These are phyloP conservation scores for Enteromius radiatus DNA, from an alignment of 2,797 vertebrate species.

Conservation along the genomic window DNA sequence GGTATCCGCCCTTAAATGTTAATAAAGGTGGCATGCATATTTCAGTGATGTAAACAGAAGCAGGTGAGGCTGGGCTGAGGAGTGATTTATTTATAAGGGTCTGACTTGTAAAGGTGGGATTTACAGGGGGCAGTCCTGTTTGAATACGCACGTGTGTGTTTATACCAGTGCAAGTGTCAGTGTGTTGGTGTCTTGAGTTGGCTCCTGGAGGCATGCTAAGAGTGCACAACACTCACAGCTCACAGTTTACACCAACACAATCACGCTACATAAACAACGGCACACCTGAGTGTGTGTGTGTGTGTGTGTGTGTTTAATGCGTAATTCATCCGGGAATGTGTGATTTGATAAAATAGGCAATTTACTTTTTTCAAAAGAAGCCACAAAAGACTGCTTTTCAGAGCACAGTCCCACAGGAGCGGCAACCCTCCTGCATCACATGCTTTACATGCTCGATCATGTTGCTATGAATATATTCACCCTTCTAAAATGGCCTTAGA, in stretches of 20 bases:
- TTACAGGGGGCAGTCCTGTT: constrained; percentile 25
- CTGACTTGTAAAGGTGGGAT: constrained; percentile 26
- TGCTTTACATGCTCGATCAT: constrained; percentile 21
- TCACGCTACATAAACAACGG: constrained; percentile 23
- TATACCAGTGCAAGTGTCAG: constrained; percentile 32
- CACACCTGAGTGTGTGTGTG: not conserved
- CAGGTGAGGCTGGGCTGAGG: constrained; percentile 40
- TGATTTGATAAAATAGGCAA: constrained; percentile 30
- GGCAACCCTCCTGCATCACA: not conserved
- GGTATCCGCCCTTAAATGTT: constrained; percentile 50
- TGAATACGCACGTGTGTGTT: constrained; percentile 41
- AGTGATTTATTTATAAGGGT: constrained; percentile 49
- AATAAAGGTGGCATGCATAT: constrained; percentile 56
- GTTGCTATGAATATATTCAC: constrained; percentile 28
- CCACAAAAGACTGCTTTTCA: constrained; percentile 9
- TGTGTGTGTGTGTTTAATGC: not conserved
- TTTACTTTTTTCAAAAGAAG: constrained; percentile 1
- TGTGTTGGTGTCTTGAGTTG: constrained; percentile 33
- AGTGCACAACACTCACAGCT: constrained; percentile 14
- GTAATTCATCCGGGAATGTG: not conserved
- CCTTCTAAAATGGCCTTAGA: constrained; percentile 33
- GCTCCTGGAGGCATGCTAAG: constrained; percentile 26
- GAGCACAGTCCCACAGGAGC: constrained; percentile 25
- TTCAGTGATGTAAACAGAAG: constrained; percentile 53
- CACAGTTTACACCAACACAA: constrained; percentile 41